These are phyloP conservation scores for Xestobium rufovillosum DNA, from an alignment of 2,888 invertebrate genomes.

Conservation along the genomic window DNA sequence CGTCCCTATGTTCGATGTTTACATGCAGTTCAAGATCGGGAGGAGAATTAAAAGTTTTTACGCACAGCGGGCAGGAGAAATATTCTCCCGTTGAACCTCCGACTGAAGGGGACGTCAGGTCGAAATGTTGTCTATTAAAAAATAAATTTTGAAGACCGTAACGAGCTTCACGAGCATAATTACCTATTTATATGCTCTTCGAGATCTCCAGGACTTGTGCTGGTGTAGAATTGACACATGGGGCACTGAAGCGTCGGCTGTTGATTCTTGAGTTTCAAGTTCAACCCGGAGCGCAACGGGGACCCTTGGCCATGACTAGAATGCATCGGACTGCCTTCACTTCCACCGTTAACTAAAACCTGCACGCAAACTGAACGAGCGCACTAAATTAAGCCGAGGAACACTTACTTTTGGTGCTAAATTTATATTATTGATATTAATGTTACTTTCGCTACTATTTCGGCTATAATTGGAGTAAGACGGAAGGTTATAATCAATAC, in stretches of 20 bases:
- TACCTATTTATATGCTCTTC: conserved; percentile 72
- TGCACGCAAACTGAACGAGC: conserved; percentile 12
- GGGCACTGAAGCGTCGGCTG: conserved; percentile 58
- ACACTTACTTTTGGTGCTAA: conserved; percentile 38
- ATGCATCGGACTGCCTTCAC: conserved; percentile 38
- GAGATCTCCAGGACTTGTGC: conserved; percentile 63
- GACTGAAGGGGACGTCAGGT: conserved; percentile 67
- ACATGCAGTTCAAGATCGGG: conserved; percentile 78
- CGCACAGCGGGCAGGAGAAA: conserved; percentile 74
- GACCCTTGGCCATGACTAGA: conserved; percentile 62
- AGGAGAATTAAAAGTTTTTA: conserved; percentile 61
- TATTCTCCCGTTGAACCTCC: conserved; percentile 45
- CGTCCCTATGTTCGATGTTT: conserved; percentile 76
- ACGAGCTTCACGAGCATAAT: conserved; percentile 8
- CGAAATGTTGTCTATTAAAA: conserved; percentile 63
- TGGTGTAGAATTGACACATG: conserved; percentile 68
- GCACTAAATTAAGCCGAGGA: conserved; percentile 9
- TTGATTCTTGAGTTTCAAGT: conserved; percentile 58
- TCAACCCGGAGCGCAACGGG: conserved; percentile 63
- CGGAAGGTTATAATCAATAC: conserved; percentile 29
- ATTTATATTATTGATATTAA: conserved; percentile 41
- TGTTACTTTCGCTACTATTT: conserved; percentile 27
- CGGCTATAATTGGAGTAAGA: conserved; percentile 28
- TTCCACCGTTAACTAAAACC: conserved; percentile 39
- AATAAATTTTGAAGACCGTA: not conserved